A percentile compares a stretch with the other conserved stretches of the same genome.
phyloP scores from a whole-genome alignment of 2,797 vertebrate genomes.

The Spea hammondii region DNA sequence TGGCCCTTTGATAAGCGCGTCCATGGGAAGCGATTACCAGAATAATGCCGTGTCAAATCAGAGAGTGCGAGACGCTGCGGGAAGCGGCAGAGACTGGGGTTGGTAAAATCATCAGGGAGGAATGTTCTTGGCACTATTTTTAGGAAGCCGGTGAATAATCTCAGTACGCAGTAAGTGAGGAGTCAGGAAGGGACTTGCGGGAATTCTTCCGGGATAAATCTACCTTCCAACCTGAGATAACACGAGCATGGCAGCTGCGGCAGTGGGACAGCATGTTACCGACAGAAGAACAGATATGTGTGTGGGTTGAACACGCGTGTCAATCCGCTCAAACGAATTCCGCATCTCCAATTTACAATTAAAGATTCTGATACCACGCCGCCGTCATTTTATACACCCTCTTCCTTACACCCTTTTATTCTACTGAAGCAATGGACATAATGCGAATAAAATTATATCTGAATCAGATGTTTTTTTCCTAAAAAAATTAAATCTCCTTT shows the following conservation, averaged over 20 bases:
- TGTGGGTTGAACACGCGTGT: not conserved
- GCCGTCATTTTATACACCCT: no score
- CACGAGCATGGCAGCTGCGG: not conserved
- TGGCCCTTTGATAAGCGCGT: conserved; percentile 4
- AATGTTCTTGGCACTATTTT: conserved; percentile 13
- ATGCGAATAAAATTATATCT: no score
- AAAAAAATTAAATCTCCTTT: no score
- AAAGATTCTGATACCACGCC: no score
- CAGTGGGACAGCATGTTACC: not conserved
- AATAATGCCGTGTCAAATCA: not conserved
- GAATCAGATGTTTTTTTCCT: no score
- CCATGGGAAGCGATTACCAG: not conserved
- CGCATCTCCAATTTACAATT: not conserved
- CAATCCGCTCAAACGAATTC: not conserved
- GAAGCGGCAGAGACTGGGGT: not conserved
- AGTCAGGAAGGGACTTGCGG: not conserved
- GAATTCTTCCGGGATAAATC: not conserved
- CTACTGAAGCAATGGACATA: no score
- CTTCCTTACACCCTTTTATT: no score
- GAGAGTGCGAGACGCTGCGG: not conserved
- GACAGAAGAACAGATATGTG: not conserved
- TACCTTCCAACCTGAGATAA: not conserved
- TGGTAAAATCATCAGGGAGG: conserved; percentile 2
- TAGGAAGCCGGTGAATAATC: not conserved
- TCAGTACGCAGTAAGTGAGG: not conserved